Base-by-base conservation (phyloP, 1,140 invertebrate genomes). In the Plutomurus gul region DNA sequence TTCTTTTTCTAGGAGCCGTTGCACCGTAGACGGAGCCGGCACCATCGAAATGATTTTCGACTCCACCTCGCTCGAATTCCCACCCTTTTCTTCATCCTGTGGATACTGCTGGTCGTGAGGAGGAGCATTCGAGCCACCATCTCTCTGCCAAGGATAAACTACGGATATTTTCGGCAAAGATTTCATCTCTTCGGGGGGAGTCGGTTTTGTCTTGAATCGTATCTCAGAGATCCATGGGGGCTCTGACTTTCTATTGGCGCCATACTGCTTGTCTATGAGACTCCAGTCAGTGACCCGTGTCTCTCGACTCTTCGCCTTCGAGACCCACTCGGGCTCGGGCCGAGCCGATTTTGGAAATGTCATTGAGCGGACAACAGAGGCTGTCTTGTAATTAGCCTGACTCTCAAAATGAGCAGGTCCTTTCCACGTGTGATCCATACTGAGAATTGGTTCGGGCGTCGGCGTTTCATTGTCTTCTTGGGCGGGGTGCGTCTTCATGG, bases 251-350 rank as follows among this genome's bases (percentile, higher is more conserved):
- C 60, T 37, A 51, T 70, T 77, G 2, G 76, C 51, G 10, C 65
- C 78, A 37, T 27, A 30, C 33, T 49, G 77, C 22, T 80, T 80
- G 20, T 77, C 81, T 18, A 84, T 70, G 13, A 75, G 33, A 39
- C 43, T 82, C 83, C 83, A 84, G 49, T 84, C 83, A 16, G 60
- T 79, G 5, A 80, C 75, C n/a, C 81, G 72, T n/a, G 51, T 46
- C 46, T 82, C 83, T 43, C 83, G 76, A 46, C 75, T 82, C 39
- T 78, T 82, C 11, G 83, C 83, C 56, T 82, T 84, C n/a, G 76
- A 78, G 6, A 84, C 75, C 83, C 83, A 84, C 71, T 84, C 83
- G n/a, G 83, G 83, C 60, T 84, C 82, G 16, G 78, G 56, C 10
- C 76, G 75, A 25, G 71, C 37, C 3, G 78, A 51, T 43, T 83